Evolutionary conservation across 2,888 invertebrate genomes (phyloP), one percentile per base, ranked within the genome.

Genomic region (Ramazzottius varieornatus): DNA sequence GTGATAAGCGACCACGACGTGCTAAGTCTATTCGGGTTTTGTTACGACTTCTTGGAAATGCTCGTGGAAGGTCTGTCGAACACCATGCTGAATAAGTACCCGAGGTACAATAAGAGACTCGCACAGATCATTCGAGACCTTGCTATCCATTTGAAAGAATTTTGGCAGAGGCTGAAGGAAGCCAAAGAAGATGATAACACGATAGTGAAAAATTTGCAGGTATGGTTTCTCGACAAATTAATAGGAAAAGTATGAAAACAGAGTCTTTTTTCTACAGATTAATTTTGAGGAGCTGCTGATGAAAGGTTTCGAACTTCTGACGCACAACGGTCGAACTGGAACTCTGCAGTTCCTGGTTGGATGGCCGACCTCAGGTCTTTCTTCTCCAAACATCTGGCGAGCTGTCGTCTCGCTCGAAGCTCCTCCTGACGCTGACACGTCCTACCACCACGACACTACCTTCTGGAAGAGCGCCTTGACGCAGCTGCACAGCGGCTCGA

Each of bases 311-410:
- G 13, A 16, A 8, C 20, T 54, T 8, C 54, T 54, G 4, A 13
- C 29, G 16, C 20, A 54, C 4, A 13, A 16, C 54, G 54, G 54
- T 8, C 8, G 24, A 4, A 54, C 4, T 29, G 73, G 72, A 24
- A 65, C 73, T 24, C 72, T 72, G 68, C 73, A 73, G 66, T 73
- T 72, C 65, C 68, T 73, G 29, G 72, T 72, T 2, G 71, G 70
- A 34, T 68, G 73, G 32, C 73, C 73, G 20, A 73, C 69, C 67
- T 70, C 67, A 13, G 66, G 24, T 24, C 29, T 64, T 1, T 46
- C 64, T 1, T 4, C n/a, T 20, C 33, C 33, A 1, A 33, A n/a
- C 20, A 33, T 32, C 13, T 67, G 63, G 46, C 66, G 46, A 13
- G 16, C 46, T 4, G 66, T 67, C 8, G 1, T 20, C 16, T n/a